These are phyloP conservation scores for Spheniscus mendiculus DNA, from an alignment of 2,113 vertebrate genomes.

Conservation along the genomic window DNA sequence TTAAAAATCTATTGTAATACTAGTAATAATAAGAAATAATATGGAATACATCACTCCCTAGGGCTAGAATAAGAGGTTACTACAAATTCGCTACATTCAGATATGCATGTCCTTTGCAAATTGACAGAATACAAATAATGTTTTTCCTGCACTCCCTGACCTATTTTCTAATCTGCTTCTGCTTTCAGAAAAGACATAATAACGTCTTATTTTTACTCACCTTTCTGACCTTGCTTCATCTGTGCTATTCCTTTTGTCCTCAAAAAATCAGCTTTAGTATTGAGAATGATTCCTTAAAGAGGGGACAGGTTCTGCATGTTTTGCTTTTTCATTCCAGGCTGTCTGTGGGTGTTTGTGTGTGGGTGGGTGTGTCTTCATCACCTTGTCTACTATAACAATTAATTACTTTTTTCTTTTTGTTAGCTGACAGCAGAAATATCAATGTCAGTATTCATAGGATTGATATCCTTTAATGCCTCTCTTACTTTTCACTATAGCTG, in stretches of 20 bases:
- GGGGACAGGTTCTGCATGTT: not conserved
- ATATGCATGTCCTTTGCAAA: conserved; percentile 10
- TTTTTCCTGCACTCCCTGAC: conserved; percentile 21
- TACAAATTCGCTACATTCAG: not conserved
- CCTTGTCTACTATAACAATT: not conserved
- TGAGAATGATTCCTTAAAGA: conserved; percentile 29
- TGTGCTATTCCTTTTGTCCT: conserved; percentile 44
- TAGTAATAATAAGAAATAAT: not conserved
- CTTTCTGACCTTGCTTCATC: conserved; percentile 59
- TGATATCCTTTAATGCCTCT: not conserved
- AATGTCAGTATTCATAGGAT: not conserved
- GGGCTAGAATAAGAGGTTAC: not conserved
- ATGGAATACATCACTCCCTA: not conserved
- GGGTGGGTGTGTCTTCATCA: not conserved
- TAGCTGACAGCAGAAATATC: conserved; percentile 3
- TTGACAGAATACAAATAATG: conserved; percentile 17
- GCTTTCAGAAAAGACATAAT: conserved; percentile 56
- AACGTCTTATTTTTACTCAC: conserved; percentile 58
- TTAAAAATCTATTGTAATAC: not conserved
- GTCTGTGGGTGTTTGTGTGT: not conserved
- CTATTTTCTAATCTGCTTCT: conserved; percentile 52
- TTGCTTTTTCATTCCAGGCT: not conserved
- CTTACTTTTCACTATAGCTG: not conserved
- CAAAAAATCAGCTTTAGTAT: conserved; percentile 11
- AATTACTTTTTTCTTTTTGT: not conserved